Conservation (phyloP, 2,888 invertebrate genomes). For the Phaonia tiefii region DNA sequence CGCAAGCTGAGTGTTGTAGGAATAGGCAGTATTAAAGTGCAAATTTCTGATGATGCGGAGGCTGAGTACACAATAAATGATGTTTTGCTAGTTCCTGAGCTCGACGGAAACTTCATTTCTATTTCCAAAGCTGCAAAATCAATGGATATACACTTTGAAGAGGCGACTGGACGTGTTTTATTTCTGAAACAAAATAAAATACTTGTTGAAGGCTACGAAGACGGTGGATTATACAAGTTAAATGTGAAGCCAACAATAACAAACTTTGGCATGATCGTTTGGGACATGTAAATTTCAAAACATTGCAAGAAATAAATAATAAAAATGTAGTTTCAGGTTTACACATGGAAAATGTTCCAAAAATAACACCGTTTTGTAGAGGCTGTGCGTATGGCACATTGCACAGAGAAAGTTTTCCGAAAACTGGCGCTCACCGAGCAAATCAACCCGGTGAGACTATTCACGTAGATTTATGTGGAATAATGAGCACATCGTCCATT, state of each 20-base stretch:
- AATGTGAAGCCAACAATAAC: slow-evolving; percentile 55
- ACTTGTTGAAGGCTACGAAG: slow-evolving; percentile 56
- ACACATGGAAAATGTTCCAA: slow-evolving; percentile 21
- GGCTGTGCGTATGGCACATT: slow-evolving; percentile 43
- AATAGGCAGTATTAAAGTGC: slow-evolving; percentile 44
- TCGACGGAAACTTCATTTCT: slow-evolving; percentile 58
- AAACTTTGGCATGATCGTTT: slow-evolving; percentile 59
- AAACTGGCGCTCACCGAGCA: neutral
- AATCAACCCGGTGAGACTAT: slow-evolving; percentile 28
- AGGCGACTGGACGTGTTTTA: slow-evolving; percentile 49
- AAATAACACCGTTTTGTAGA: slow-evolving; percentile 30
- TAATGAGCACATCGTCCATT: slow-evolving; percentile 43
- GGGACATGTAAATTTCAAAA: too few species aligned
- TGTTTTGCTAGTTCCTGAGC: slow-evolving; percentile 55
- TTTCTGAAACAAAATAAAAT: slow-evolving; percentile 54
- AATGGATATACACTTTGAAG: slow-evolving; percentile 55
- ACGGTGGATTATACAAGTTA: slow-evolving; percentile 60
- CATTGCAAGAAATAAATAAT: slow-evolving; percentile 13
- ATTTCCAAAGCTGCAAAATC: slow-evolving; percentile 51
- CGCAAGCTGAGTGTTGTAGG: slow-evolving; percentile 37
- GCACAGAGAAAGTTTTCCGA: slow-evolving; percentile 34
- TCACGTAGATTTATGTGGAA: slow-evolving; percentile 50
- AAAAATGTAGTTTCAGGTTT: slow-evolving; percentile 44
- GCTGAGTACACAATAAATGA: slow-evolving; percentile 50
- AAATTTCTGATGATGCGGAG: neutral